Evolutionary conservation across 1,140 invertebrate species (phyloP).

Genomic region (Drosophila ironensis): DNA sequence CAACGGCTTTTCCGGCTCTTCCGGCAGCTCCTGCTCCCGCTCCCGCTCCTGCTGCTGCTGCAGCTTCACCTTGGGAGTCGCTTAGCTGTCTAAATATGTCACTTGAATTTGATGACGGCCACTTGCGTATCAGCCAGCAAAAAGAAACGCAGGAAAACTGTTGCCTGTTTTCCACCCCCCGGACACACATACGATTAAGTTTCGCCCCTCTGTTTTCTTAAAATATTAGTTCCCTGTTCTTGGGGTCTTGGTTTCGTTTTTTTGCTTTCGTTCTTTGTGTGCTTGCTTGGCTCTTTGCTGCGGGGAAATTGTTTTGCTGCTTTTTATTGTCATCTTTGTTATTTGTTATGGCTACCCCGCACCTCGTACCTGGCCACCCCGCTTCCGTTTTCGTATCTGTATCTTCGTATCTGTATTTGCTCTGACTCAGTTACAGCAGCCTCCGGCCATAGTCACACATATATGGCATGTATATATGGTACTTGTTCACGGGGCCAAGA

Average conservation of each 20-base stretch:
- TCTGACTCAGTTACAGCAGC: constrained; percentile 67
- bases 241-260: constrained; percentile 9
- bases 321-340: constrained; percentile 80
- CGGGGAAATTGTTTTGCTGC: constrained; percentile 74
- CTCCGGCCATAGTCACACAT: constrained; percentile 31
- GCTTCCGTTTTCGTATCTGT: constrained; percentile 25
- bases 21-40: constrained; percentile 9
- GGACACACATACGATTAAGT: constrained; percentile 47
- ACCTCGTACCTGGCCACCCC: not conserved
- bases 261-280: too few relatives aligned
- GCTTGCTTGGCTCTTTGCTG: constrained; percentile 33
- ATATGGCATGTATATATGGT: constrained; percentile 4
- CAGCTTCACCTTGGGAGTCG: constrained; percentile 77
- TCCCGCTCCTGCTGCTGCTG: constrained; percentile 2
- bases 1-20: constrained; percentile 45
- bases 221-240: constrained; percentile 76
- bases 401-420: constrained; percentile 64
- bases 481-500: constrained; percentile 37
- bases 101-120: constrained; percentile 79
- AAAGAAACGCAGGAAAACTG: constrained; percentile 43
- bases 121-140: constrained; percentile 47
- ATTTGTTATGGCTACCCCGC: constrained; percentile 52
- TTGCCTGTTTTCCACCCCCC: constrained; percentile 47
- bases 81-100: constrained; percentile 80
- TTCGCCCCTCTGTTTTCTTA: constrained; percentile 64